Base-by-base conservation (phyloP, 2,888 invertebrate genomes). In the Catocala fraxini region DNA sequence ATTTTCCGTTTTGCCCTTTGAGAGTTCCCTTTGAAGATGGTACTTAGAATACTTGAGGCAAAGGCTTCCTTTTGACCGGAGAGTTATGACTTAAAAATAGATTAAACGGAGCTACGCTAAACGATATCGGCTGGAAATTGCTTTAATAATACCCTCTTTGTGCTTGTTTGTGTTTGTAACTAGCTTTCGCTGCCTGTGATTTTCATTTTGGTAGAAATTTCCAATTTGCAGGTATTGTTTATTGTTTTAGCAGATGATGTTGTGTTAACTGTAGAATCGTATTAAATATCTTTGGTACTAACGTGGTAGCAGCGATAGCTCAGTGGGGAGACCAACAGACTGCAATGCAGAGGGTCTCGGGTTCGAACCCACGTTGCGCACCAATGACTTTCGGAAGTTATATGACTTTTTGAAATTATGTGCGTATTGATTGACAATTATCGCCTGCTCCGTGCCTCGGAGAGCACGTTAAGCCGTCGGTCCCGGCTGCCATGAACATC, bases 51-150 rank as follows among this genome's bases (percentile, higher is more conserved):
- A 71, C 46, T 56, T 59, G 51, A 48, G 52, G 54, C 64, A 70
- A 79, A 80, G 75, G 77, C 77, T 81, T 85, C 78, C 80, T 79
- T 85, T 84, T 75, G 84, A 82, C 77, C 76, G 71, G 59, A 63
- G 74, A 80, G 78, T 82, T 80, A 84, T 82, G 70, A 75, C 70
- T 81, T 78, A 74, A 82, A 85, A 85, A 82, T 79, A 85, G 81
- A 84, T 87, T 84, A 84, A 83, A 82, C 61, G 43, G 66, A 66
- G 70, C 61, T 62, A 65, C 67, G 71, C 68, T 71, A 78, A 71
- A 56, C 75, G 73, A 68, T 73, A 75, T 81, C 66, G 74, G 70
- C 56, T 63, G 41, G 68, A 81, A 66, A 81, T 81, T 80, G 73
- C 75, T 77, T 77, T 80, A 76, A 77, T 66, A 73, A 77, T 70